Conservation (phyloP, 2,888 invertebrate genomes). For the Pollenia angustigena region DNA sequence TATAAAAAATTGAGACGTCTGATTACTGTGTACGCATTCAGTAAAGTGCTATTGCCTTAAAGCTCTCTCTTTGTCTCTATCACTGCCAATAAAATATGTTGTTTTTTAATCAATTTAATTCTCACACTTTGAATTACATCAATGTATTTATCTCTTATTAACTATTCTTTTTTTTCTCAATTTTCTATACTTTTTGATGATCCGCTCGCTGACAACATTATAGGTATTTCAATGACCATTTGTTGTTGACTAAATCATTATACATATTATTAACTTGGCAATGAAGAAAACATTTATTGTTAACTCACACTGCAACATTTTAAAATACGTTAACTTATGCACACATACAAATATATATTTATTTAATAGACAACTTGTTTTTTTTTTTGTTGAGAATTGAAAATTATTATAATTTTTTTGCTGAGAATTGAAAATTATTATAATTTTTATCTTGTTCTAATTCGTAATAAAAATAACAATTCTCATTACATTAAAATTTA, state of each 20-base stretch:
- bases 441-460: neutral
- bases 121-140: neutral
- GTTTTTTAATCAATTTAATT: neutral
- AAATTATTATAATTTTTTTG: neutral
- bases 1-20: conserved; percentile 51
- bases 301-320: conserved; percentile 6
- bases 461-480: too few relatives aligned
- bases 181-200: conserved; percentile 1
- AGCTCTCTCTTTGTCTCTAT: conserved; percentile 36
- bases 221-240: neutral
- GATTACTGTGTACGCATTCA: conserved; percentile 62
- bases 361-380: neutral
- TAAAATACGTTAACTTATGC: neutral
- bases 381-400: conserved; percentile 9
- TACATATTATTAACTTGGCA: conserved; percentile 32
- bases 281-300: conserved; percentile 8
- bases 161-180: neutral
- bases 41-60: conserved; percentile 31
- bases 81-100: neutral
- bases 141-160: conserved; percentile 1
- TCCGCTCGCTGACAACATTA: neutral
- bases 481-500: too few relatives aligned
- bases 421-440: conserved; percentile 17
- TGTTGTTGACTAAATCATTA: conserved; percentile 25
- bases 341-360: neutral